Evolutionary conservation across 1,140 invertebrate genomes (phyloP).

Genomic region (Drosophila lacertosa): DNA sequence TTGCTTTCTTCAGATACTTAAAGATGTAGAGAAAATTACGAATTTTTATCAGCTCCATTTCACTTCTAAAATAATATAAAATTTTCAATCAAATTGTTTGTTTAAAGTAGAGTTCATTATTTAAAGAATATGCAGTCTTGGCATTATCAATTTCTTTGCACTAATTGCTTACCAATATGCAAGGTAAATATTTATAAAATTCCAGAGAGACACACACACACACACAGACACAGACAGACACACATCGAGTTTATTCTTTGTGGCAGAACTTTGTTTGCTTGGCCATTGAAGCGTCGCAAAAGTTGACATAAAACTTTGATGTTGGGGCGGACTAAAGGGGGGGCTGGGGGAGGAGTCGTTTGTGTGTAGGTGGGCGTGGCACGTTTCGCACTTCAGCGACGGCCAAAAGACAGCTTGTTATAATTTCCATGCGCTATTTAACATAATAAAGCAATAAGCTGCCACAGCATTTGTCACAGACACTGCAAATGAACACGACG

Average conservation of each 20-base stretch:
- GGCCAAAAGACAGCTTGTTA: conserved; percentile 64
- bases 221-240: neutral
- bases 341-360: neutral
- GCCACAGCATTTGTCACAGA: conserved; percentile 50
- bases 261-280: conserved; percentile 39
- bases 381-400: conserved; percentile 35
- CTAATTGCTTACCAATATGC: conserved; percentile 55
- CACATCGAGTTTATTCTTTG: conserved; percentile 6
- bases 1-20: neutral
- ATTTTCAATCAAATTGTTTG: too few relatives aligned
- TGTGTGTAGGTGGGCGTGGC: conserved; percentile 24
- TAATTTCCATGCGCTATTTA: conserved; percentile 81
- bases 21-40: neutral
- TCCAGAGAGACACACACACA: neutral
- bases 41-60: neutral
- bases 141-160: conserved; percentile 37
- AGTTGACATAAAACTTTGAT: conserved; percentile 51
- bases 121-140: neutral
- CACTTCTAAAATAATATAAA: too few relatives aligned
- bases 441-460: conserved; percentile 78
- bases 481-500: conserved; percentile 12
- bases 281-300: conserved; percentile 32
- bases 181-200: conserved; percentile 29
- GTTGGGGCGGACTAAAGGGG: neutral
- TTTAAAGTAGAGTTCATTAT: too few relatives aligned